phyloP scores from a whole-genome alignment of 2,888 invertebrate genomes.

The Leptopterna dolabrata region DNA sequence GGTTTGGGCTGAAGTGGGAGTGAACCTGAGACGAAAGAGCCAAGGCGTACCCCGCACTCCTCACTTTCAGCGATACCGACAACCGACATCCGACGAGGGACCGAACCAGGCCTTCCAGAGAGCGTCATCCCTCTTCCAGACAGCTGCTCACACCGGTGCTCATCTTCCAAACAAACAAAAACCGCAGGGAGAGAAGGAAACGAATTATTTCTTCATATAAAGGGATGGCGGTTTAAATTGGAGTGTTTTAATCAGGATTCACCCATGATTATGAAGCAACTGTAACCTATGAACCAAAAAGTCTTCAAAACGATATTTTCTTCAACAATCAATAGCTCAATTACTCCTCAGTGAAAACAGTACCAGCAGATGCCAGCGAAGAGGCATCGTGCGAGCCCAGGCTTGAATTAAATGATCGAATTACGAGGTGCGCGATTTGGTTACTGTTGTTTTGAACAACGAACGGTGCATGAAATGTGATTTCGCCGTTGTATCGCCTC shows the following conservation, averaged over 20 bases:
- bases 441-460: too few relatives aligned
- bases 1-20: constrained; percentile 31
- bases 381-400: too few relatives aligned
- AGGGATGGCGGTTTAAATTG: neutral
- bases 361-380: too few relatives aligned
- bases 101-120: neutral
- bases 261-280: too few relatives aligned
- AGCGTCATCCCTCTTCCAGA: neutral
- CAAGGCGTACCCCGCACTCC: neutral
- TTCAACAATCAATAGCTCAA: too few relatives aligned
- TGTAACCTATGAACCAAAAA: too few relatives aligned
- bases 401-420: too few relatives aligned
- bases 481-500: too few relatives aligned
- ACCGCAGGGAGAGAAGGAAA: neutral
- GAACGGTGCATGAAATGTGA: too few relatives aligned
- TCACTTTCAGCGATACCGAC: neutral
- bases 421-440: too few relatives aligned
- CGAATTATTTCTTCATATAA: neutral
- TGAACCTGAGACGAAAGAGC: neutral
- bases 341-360: too few relatives aligned
- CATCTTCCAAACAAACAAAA: constrained; percentile 41
- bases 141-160: constrained; percentile 29
- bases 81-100: neutral
- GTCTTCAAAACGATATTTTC: too few relatives aligned
- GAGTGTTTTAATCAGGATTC: neutral